Percentiles rank a stretch among this genome's conserved stretches.
Conservation (phyloP, 2,888 invertebrate genomes). For the Rhagophthalmus giganteus region DNA sequence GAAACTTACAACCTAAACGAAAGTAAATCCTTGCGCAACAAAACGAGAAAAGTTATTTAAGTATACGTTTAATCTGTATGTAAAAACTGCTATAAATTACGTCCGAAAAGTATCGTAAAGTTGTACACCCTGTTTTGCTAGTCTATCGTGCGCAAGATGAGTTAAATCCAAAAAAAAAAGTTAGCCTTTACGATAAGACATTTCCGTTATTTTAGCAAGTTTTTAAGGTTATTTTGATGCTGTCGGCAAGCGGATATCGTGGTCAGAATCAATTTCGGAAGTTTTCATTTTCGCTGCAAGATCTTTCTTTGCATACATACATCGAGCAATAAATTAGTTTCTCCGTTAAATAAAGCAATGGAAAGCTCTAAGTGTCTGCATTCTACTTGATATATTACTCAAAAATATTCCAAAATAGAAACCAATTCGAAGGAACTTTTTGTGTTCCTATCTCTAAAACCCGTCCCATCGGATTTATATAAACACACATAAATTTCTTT, state of each 20-base stretch:
- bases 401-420: conserved; percentile 3
- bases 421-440: background rate
- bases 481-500: background rate
- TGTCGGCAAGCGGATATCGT: background rate
- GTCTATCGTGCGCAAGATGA: too few relatives aligned
- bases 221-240: background rate
- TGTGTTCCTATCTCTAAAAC: background rate
- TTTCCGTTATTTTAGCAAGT: background rate
- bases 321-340: conserved; percentile 21
- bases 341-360: conserved; percentile 26
- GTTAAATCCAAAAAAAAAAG: too few relatives aligned
- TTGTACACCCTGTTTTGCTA: too few relatives aligned
- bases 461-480: background rate
- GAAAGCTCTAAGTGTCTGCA: conserved; percentile 19
- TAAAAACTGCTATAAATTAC: too few relatives aligned
- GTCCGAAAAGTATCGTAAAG: too few relatives aligned
- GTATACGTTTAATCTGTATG: too few relatives aligned
- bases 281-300: background rate
- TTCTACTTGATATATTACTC: conserved; percentile 19
- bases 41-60: too few relatives aligned
- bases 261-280: background rate
- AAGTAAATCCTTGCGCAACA: too few relatives aligned
- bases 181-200: background rate
- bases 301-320: background rate
- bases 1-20: too few relatives aligned